Evolutionary conservation across 2,113 vertebrate genomes (phyloP).

Genomic region (Heterocephalus glaber): DNA sequence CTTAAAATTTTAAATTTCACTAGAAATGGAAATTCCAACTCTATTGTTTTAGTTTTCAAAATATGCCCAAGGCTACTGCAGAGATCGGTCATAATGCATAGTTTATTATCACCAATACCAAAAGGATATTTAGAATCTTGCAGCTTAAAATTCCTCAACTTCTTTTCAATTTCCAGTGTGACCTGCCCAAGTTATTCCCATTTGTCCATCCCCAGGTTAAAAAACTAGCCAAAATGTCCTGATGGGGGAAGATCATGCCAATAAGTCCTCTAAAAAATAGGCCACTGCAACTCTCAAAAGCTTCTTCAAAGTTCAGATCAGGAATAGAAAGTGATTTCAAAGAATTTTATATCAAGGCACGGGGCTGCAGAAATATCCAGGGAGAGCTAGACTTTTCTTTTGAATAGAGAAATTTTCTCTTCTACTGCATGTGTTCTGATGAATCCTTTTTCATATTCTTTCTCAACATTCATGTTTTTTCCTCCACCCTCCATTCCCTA

Average conservation of each 20-base stretch:
- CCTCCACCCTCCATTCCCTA: not conserved
- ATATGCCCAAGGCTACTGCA: not conserved
- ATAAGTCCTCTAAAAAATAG: not conserved
- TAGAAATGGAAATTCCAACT: slow-evolving; percentile 41
- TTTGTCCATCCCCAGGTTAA: not conserved
- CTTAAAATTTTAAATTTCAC: not conserved
- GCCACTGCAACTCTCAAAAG: not conserved
- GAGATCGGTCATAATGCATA: not conserved
- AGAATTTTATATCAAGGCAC: slow-evolving; percentile 20
- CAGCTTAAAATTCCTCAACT: not conserved
- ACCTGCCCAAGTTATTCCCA: not conserved
- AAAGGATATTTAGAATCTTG: not conserved
- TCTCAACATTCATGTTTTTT: slow-evolving; percentile 21
- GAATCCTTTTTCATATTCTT: not conserved
- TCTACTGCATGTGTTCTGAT: not conserved
- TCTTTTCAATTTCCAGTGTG: slow-evolving; percentile 5
- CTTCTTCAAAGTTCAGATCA: not conserved
- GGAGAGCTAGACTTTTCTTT: not conserved
- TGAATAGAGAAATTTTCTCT: not conserved
- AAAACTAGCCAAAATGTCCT: not conserved
- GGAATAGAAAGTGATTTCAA: slow-evolving; percentile 11
- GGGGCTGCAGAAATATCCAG: not conserved
- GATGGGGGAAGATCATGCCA: not conserved
- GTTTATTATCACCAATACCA: not conserved
- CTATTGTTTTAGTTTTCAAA: slow-evolving; percentile 18